Percentiles rank a stretch among this genome's conserved stretches.
Conservation (phyloP, 2,113 vertebrate genomes). For the Pagrus major region DNA sequence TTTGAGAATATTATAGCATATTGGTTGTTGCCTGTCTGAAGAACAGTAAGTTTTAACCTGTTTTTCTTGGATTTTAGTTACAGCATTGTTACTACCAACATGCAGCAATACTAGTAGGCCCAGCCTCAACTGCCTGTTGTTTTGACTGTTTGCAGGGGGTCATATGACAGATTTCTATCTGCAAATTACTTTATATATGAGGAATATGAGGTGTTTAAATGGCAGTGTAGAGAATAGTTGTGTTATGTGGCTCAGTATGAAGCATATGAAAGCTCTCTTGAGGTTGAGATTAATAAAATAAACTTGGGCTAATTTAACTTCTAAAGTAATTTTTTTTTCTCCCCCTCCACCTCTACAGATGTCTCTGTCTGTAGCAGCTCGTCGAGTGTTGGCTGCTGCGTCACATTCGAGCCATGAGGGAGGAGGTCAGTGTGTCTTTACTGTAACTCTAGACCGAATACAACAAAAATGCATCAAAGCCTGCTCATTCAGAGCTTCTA, state of each 20-base stretch:
- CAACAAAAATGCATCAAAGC: not conserved
- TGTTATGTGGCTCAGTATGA: not conserved
- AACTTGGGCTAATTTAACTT: not conserved
- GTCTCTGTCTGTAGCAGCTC: slow-evolving; percentile 68
- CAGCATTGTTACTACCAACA: rapidly evolving
- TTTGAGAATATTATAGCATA: slow-evolving; percentile 14
- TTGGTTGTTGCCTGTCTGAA: slow-evolving; percentile 7
- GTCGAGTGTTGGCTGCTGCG: slow-evolving; percentile 76
- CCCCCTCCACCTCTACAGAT: slow-evolving; percentile 65
- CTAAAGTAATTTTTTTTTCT: not conserved
- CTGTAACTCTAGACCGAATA: not conserved
- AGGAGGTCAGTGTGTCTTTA: slow-evolving; percentile 66
- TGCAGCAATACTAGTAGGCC: slow-evolving; percentile 14
- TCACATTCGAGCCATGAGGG: slow-evolving; percentile 77
- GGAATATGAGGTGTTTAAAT: not conserved
- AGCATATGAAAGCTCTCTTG: not conserved
- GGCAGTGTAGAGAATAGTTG: not conserved
- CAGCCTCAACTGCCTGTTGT: not conserved
- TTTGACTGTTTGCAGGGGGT: not conserved
- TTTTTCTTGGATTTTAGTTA: not conserved
- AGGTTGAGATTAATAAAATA: not conserved
- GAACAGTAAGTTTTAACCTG: slow-evolving; percentile 56
- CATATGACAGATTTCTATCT: not conserved
- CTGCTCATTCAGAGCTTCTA: not conserved
- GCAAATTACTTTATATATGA: not conserved